Evolutionary conservation across 2,113 vertebrate species (phyloP).

Genomic region (Cathartes aura): DNA sequence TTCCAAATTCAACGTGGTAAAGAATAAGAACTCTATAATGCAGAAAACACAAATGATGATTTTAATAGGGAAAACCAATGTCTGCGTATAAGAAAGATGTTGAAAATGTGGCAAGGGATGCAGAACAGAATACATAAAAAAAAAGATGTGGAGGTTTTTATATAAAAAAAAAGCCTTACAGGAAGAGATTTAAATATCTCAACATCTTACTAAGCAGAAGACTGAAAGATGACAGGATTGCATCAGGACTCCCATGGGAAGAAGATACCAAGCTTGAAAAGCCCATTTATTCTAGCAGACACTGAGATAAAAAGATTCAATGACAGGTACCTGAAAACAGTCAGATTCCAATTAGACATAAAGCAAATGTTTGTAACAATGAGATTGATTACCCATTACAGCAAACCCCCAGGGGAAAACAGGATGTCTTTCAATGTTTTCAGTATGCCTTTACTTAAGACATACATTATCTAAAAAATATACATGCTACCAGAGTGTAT

Average conservation of each 20-base stretch:
- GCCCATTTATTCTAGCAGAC: slow-evolving; percentile 19
- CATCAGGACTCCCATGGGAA: background rate
- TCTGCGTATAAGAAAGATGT: background rate
- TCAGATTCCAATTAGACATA: slow-evolving; percentile 3
- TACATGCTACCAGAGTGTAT: background rate
- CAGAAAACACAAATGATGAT: background rate
- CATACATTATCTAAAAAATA: background rate
- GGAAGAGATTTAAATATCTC: background rate
- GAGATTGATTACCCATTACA: background rate
- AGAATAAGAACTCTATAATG: background rate
- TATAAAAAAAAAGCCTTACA: background rate
- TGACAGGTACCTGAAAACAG: slow-evolving; percentile 24
- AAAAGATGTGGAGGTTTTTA: background rate
- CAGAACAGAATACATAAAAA: background rate
- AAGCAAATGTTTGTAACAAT: slow-evolving; percentile 2
- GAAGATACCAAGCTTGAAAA: background rate
- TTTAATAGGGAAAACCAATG: background rate
- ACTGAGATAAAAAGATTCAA: background rate
- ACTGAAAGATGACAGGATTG: background rate
- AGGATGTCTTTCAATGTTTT: background rate
- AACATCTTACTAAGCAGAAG: background rate
- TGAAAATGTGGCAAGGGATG: background rate
- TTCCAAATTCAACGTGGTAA: background rate
- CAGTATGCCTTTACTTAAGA: background rate
- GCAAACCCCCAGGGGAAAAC: background rate